Evolutionary conservation across 2,113 vertebrate species (phyloP), one percentile per base, ranked within the genome.

Genomic region (Pitta sordida): DNA sequence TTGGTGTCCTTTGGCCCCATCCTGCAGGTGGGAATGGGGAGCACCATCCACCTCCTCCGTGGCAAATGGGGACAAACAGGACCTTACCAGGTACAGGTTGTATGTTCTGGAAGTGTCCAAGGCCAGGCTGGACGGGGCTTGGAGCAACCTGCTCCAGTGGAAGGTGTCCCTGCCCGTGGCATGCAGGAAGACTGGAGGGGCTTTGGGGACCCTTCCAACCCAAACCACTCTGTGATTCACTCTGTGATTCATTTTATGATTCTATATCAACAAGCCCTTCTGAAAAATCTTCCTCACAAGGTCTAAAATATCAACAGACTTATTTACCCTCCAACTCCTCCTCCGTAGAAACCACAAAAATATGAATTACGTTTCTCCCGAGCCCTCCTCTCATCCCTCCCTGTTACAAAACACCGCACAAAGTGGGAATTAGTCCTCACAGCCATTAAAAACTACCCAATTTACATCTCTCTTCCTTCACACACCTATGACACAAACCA

Each of bases 271-370:
- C 78, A 83, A 89, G 39, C 34, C 41, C 63, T 69, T 36, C 78
- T 83, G 55, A 76, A 62, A 89, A 62, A 89, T 76, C 70, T 69
- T 76, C 86, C 62, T 62, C 15, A 22, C 34, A 10, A 76, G 69
- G 39, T 62, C 78, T 89, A 69, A 89, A 89, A 89, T 83, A 89
- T 83, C 78, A 89, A 89, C 86, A 89, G 86, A 89, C 86, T 89
- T 89, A 89, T 89, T 89, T 89, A 89, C 78, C 78, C 86, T 89
- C 86, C 78, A 89, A 83, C 78, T 89, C 86, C 86, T 89, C 86
- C 70, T 76, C 86, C 86, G n/a, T 89, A 83, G 48, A 71, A 89
- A 68, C 82, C 86, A 62, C 78, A 48, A 63, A 83, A 55, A 76
- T 62, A 69, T 26, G 70, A 83, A 89, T 69, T 83, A 71, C 1